Evolutionary conservation across 2,888 invertebrate genomes (phyloP).

Genomic region (Leuctra nigra): DNA sequence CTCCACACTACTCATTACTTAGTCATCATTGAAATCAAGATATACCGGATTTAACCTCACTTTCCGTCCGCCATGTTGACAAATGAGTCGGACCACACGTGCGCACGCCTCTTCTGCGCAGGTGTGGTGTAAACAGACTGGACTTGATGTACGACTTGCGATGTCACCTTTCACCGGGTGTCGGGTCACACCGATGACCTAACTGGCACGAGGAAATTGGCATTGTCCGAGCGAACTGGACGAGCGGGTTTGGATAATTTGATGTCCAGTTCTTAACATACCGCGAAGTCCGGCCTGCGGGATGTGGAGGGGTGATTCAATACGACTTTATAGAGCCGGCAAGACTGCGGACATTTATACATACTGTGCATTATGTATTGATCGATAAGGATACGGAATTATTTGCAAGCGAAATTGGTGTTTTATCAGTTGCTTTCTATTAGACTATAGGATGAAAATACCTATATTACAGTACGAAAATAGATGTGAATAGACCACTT

Average conservation of each 20-base stretch:
- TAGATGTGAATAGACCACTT: no score
- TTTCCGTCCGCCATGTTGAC: conserved; percentile 9
- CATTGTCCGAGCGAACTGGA: conserved; percentile 1
- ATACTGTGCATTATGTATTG: no score
- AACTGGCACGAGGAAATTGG: background rate
- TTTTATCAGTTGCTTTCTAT: no score
- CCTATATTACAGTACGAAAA: no score
- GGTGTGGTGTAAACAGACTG: conserved; percentile 7
- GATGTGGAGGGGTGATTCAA: no score
- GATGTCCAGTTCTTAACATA: background rate
- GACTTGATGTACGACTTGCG: conserved; percentile 13
- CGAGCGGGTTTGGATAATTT: background rate
- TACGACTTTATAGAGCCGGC: no score
- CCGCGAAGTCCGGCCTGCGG: conserved; percentile 9
- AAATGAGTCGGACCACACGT: conserved; percentile 2
- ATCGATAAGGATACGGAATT: no score
- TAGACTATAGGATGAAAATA: no score
- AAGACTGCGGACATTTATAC: no score
- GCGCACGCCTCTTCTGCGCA: conserved; percentile 8
- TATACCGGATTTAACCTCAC: conserved; percentile 6
- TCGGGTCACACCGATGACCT: background rate
- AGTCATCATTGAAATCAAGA: conserved; percentile 1
- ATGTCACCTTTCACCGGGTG: conserved; percentile 9
- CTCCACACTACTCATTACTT: background rate
- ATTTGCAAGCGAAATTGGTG: no score